Evolutionary conservation across 2,888 invertebrate species (phyloP), one percentile per base, ranked within the genome.

Genomic region (Caenorhabditis zanzibari): DNA sequence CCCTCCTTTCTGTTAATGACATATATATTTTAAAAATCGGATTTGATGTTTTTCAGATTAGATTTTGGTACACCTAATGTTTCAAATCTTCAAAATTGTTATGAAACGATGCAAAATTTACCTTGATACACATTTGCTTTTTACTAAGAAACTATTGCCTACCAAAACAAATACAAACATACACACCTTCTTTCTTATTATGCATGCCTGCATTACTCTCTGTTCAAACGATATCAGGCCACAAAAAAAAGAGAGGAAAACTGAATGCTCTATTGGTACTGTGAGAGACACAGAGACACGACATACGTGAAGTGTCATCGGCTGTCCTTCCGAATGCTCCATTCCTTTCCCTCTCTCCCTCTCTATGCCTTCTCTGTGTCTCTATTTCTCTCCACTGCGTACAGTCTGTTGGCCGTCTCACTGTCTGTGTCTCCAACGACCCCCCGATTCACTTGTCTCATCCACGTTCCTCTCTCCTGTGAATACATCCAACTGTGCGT

Each of bases 251-350:
- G 35, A 44, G 16, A 16, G 16, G 38, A 38, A 22, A 35, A 38
- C 26, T 38, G 35, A 54, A 22, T 47, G 49, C 47, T 44, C 28
- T 10, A 1, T 22, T n/a, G 49, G 19, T 12, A 49, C 19, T 52
- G 54, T 52, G 24, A 16, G 32, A 66, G 64, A 66, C 56, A 47
- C 47, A 49, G 58, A 22, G 35, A 35, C 32, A 35, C 19, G 58
- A 44, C 59, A 56, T 24, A 38, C 38, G 71, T 71, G 58, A 59
- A 49, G 59, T 59, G 59, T 59, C 72, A 72, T 59, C 47, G 72
- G 59, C 35, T 38, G 44, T 72, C 58, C 44, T 44, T 58, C 44
- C 47, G n/a, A 19, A 12, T 38, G 38, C 38, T 38, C 38, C 38
- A 38, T 38, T 38, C 38, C 38, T 6, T 12, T 38, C 5, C 38